Base-by-base conservation (phyloP, 2,888 invertebrate species). In the Ectobius pallidus region DNA sequence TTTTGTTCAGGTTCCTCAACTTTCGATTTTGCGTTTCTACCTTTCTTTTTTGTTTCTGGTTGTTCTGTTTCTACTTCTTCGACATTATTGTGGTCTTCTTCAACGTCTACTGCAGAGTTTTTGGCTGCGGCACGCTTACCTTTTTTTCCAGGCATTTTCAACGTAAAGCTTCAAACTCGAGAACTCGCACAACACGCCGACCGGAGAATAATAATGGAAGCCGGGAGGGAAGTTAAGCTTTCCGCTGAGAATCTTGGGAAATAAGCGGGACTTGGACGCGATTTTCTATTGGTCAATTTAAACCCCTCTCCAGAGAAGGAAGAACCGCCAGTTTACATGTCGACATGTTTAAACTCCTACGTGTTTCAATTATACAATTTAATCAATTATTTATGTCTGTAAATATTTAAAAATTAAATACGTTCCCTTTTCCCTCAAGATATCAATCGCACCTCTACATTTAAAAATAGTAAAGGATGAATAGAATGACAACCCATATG, bases 61-160 rank as follows among this genome's bases (percentile, higher is more conserved):
- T 44, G 46, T 14, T 55, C 20, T 25, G 16, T 32, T 70, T 25
- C 39, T n/a, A n/a, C 18, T 34, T 46, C 42, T 44, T 62, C 70
- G 3, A 42, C 30, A 18, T 70, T 30, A n/a, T 25, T 34, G 30
- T 42, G n/a, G 18, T 32, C 58, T 42, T 61, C 70, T 46, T 44
- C 52, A 32, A 30, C 52, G n/a, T 52, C 22, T 7, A 34, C 34
- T 34, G 9, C n/a, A 0, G 25, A 2, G 42, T 7, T 7, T 42
- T 61, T 62, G 9, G 62, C 30, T 62, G 34, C 62, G 0, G 18
- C 16, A 4, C 49, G 46, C n/a, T 68, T 68, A 11, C 42, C 68
- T 22, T 61, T 70, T 14, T 42, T 42, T 14, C 39, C 70, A n/a
- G 70, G 70, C 70, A 70, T 70, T 61, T 3, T 70, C 32, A 22